These are phyloP conservation scores for Platalea minor DNA, from an alignment of 2,797 vertebrate species.

Conservation along the genomic window DNA sequence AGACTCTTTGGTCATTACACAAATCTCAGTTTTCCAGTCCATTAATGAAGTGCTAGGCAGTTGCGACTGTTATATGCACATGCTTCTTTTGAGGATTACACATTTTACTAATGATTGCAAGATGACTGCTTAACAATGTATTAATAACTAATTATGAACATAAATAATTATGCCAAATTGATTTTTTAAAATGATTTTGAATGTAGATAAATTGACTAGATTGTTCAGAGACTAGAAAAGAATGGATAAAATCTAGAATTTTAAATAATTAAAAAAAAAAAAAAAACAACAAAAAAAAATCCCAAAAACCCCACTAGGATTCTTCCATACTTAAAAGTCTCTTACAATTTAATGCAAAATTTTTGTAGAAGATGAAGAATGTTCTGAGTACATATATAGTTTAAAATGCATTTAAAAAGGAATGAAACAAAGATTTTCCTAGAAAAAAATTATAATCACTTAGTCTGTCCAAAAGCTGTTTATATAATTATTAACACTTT, in stretches of 20 bases:
- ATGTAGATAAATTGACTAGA: neutral
- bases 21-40: slow-evolving; percentile 1
- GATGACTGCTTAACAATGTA: neutral
- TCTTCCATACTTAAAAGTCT: neutral
- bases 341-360: neutral
- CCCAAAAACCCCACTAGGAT: too few relatives aligned
- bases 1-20: neutral
- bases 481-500: neutral
- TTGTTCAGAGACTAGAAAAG: neutral
- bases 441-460: neutral
- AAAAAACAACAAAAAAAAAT: neutral
- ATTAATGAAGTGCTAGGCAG: neutral
- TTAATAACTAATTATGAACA: neutral
- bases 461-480: neutral
- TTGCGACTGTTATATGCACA: neutral
- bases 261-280: neutral
- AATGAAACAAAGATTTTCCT: neutral
- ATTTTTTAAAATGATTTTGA: neutral
- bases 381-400: neutral
- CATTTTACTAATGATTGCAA: slow-evolving; percentile 7
- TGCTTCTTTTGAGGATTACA: neutral
- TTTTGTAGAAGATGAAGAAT: neutral
- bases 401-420: neutral
- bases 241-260: neutral
- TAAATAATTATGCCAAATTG: neutral